A percentile compares a stretch with the other conserved stretches of the same genome.
phyloP scores from a whole-genome alignment of 2,113 vertebrate species.

The Indicator indicator region DNA sequence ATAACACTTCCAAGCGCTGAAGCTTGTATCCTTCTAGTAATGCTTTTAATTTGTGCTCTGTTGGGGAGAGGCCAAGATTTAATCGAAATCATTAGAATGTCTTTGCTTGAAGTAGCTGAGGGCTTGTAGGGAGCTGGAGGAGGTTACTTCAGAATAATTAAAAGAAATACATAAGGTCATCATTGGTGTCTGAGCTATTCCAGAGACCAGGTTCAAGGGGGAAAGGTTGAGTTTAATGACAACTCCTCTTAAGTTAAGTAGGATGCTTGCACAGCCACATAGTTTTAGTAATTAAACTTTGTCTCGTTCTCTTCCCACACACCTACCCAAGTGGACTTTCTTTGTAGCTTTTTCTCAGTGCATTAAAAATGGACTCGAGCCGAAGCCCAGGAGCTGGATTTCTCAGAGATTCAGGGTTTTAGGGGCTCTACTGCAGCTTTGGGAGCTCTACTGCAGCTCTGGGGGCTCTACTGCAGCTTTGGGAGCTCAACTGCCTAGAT shows the following conservation, averaged over 20 bases:
- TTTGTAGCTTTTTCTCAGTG: not conserved
- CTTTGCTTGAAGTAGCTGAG: constrained; percentile 84
- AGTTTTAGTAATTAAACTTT: constrained; percentile 70
- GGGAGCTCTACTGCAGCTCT: not conserved
- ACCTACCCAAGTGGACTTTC: constrained; percentile 47
- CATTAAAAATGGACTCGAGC: not conserved
- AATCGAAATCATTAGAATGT: constrained; percentile 85
- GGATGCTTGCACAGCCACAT: constrained; percentile 61
- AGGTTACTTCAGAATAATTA: constrained; percentile 79
- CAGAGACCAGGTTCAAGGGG: constrained; percentile 69
- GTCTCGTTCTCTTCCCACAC: constrained; percentile 64
- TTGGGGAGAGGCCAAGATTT: constrained; percentile 86
- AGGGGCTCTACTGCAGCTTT: not conserved
- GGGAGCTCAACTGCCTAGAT: not conserved
- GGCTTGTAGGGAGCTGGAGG: constrained; percentile 65
- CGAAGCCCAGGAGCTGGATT: not conserved
- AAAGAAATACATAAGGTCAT: constrained; percentile 76
- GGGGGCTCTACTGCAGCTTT: not conserved
- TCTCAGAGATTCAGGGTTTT: not conserved
- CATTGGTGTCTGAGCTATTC: constrained; percentile 67
- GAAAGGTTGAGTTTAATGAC: constrained; percentile 74
- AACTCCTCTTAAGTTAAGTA: constrained; percentile 64
- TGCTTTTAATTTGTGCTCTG: constrained; percentile 84
- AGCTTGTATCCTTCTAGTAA: constrained; percentile 80
- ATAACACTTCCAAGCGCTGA: constrained; percentile 79